Base-by-base conservation (phyloP, 2,888 invertebrate genomes). In the Choreutis nemorana region DNA sequence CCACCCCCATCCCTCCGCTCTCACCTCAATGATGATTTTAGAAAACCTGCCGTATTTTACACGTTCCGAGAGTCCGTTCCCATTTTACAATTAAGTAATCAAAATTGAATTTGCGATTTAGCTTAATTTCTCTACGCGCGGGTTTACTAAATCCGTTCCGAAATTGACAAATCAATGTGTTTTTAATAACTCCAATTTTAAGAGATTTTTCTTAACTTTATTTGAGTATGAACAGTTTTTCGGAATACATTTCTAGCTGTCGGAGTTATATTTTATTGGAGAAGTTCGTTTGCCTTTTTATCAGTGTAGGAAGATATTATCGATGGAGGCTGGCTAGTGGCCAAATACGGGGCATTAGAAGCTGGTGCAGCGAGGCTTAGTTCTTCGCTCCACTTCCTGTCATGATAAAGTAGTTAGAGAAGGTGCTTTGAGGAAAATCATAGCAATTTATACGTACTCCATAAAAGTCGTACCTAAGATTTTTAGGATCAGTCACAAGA, bases 31-130 rank as follows among this genome's bases (percentile, higher is more conserved):
- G 33, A 35, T 32, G 49, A 56, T 64, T 61, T 64, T 63, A 63
- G 18, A 18, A 65, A 71, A 67, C 55, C 57, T 51, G 49, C 55
- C 55, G 58, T 67, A 70, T 65, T 68, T 66, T 53, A 64, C 55
- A 47, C 50, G 52, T 53, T 48, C 47, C 48, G 51, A 60, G 44
- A 57, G 55, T 57, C 60, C 46, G 47, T 54, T 48, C 55, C 57
- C 55, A 58, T 48, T 46, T 47, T 50, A 55, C 55, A 61, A 62
- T 59, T 57, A 55, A 55, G 50, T 42, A 54, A 53, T 55, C 53
- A 54, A 57, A 60, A 59, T 58, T 55, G 48, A 55, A 58, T 60
- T 53, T 51, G 47, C 45, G 45, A 42, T 45, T 44, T 49, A 44
- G 41, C 18, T 18, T 8, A 18, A 18, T 18, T 18, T 18, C 5